Conservation (phyloP, 2,113 vertebrate species). For the Cacatua alba region DNA sequence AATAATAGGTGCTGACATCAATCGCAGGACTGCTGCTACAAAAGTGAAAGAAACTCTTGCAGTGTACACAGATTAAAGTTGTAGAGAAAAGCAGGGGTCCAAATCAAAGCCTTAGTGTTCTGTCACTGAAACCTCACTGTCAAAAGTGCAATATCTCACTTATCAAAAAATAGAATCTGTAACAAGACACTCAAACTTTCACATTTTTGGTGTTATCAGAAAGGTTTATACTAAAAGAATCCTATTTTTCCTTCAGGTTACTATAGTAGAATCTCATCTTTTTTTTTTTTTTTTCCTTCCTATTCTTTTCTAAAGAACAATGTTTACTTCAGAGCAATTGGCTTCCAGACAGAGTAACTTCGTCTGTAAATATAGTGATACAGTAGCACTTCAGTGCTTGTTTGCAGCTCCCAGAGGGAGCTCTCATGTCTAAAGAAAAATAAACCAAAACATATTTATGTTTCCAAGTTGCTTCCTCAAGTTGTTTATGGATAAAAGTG, state of each 20-base stretch:
- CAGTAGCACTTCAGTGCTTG: not conserved
- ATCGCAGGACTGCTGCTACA: constrained; percentile 55
- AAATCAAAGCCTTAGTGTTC: constrained; percentile 63
- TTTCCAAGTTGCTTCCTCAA: not conserved
- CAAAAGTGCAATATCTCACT: constrained; percentile 63
- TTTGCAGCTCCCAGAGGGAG: not conserved
- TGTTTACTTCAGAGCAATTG: constrained; percentile 10
- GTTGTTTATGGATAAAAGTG: not conserved
- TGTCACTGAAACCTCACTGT: constrained; percentile 50
- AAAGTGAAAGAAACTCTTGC: constrained; percentile 69
- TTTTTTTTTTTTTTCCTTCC: not conserved
- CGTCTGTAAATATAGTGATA: not conserved
- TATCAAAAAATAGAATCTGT: constrained; percentile 72
- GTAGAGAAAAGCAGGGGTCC: constrained; percentile 62
- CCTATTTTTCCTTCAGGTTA: constrained; percentile 39
- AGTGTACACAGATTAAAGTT: constrained; percentile 60
- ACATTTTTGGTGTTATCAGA: constrained; percentile 54
- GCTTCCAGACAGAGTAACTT: not conserved
- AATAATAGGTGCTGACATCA: constrained; percentile 65
- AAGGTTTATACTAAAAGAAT: constrained; percentile 39
- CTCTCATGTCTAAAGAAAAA: not conserved
- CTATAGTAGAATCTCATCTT: not conserved
- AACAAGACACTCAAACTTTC: constrained; percentile 49
- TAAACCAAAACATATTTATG: not conserved
- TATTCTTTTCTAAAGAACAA: not conserved